Evolutionary conservation across 2,113 vertebrate genomes (phyloP).

Genomic region (Mus pahari): DNA sequence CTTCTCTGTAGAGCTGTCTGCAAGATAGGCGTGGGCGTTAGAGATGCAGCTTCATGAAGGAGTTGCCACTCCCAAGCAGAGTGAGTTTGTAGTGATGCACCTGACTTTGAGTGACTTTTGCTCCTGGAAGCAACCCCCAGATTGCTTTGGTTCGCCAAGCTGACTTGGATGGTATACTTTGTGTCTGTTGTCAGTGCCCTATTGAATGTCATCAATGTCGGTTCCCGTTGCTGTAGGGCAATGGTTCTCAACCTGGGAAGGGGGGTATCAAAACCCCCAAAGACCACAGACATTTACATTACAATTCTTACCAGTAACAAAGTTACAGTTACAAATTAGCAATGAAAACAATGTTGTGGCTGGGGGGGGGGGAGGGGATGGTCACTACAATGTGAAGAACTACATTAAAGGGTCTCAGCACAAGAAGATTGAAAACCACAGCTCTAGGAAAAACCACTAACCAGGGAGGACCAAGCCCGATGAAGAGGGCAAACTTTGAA

Average conservation of each 20-base stretch:
- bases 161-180: not conserved
- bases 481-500: not conserved
- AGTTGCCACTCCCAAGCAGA: too few species aligned
- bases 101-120: not conserved
- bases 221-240: not conserved
- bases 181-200: not conserved
- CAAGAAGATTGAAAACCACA: not conserved
- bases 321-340: not conserved
- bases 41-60: not conserved
- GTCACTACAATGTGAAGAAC: not conserved
- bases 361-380: not conserved
- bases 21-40: not conserved
- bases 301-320: not conserved
- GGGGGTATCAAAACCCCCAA: not conserved
- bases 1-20: too few species aligned
- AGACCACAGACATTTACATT: not conserved
- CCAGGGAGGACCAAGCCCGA: not conserved
- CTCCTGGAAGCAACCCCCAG: not conserved
- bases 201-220: rapidly evolving
- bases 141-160: not conserved
- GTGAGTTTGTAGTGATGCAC: not conserved
- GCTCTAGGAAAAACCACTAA: not conserved
- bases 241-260: not conserved
- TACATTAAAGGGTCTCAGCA: not conserved
- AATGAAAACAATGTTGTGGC: not conserved